phyloP scores from a whole-genome alignment of 2,113 vertebrate species.

The Saccopteryx leptura region DNA sequence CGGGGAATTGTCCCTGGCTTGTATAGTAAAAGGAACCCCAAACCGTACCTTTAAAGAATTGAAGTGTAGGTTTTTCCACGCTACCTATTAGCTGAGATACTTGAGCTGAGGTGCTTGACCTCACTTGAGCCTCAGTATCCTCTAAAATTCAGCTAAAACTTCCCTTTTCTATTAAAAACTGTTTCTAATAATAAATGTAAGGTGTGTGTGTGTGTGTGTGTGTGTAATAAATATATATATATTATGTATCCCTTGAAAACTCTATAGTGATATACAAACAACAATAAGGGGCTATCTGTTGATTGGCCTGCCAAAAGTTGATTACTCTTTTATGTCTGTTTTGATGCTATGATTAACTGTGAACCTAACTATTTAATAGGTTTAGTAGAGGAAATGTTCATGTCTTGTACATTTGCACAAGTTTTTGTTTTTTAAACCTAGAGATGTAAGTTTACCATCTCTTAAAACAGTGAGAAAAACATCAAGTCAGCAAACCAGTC shows the following conservation, averaged over 20 bases:
- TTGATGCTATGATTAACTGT: background rate
- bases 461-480: conserved; percentile 2
- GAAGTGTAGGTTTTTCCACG: background rate
- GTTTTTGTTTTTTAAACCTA: conserved; percentile 19
- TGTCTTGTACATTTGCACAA: background rate
- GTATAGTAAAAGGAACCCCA: background rate
- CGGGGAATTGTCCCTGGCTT: background rate
- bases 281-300: background rate
- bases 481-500: background rate
- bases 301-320: background rate
- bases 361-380: background rate
- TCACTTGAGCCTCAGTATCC: background rate
- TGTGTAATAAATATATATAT: no score
- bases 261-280: background rate
- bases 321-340: background rate
- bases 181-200: conserved; percentile 2
- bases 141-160: background rate
- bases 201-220: no score
- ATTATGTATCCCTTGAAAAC: background rate
- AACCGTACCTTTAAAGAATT: background rate
- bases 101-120: background rate
- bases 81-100: background rate
- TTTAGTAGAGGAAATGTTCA: background rate
- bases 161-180: background rate
- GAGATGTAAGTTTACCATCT: conserved; percentile 30